phyloP scores from a whole-genome alignment of 2,113 vertebrate species.

The Proteles cristata region DNA sequence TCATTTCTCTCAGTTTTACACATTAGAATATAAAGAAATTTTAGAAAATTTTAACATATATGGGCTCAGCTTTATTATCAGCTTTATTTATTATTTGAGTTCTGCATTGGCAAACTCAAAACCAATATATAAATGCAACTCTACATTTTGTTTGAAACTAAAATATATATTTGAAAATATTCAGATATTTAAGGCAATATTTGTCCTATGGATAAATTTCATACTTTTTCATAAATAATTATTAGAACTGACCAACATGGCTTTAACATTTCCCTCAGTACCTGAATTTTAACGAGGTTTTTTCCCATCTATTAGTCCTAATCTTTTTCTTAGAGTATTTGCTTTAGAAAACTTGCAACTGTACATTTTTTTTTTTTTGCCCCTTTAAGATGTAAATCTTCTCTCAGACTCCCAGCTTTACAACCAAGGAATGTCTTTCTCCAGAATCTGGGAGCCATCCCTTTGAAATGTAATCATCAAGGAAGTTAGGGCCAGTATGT shows the following conservation, averaged over 20 bases:
- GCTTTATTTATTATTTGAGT: not conserved
- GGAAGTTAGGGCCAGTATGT: not conserved
- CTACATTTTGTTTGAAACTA: not conserved
- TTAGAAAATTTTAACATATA: not conserved
- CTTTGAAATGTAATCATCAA: not conserved
- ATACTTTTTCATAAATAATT: not conserved
- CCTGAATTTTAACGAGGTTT: not conserved
- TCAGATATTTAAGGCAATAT: constrained; percentile 3
- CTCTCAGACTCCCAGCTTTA: not conserved
- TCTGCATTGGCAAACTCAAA: not conserved
- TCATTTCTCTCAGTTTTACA: not conserved
- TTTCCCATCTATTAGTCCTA: not conserved
- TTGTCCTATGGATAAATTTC: not conserved
- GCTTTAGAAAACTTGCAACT: not conserved
- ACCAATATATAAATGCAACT: not conserved
- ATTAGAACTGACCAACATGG: not conserved
- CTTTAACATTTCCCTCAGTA: not conserved
- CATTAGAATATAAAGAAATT: not conserved
- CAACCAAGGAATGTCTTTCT: not conserved
- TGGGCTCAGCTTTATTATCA: not conserved
- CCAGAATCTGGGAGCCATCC: not conserved
- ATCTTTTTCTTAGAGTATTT: not conserved
- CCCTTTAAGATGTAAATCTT: not conserved
- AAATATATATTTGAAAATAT: constrained; percentile 26
- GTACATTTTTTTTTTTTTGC: not conserved